A percentile compares a stretch with the other conserved stretches of the same genome.
Conservation (phyloP, 2,797 vertebrate species). For the Lithobates pipiens region DNA sequence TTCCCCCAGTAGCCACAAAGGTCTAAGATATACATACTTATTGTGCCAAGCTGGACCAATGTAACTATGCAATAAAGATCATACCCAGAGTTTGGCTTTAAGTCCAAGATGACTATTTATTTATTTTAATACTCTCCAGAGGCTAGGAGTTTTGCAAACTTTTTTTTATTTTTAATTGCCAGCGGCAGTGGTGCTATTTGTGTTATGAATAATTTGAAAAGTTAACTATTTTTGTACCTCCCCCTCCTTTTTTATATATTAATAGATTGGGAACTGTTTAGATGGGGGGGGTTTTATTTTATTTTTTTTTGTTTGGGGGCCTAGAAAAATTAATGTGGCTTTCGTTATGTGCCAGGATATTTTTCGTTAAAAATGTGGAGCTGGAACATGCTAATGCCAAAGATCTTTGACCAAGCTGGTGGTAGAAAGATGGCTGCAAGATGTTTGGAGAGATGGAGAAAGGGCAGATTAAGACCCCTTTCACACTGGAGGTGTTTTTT, state of each 20-base stretch:
- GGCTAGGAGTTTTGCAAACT: background rate
- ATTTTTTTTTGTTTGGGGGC: background rate
- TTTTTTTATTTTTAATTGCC: background rate
- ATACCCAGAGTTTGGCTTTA: too few species aligned
- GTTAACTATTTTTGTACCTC: constrained; percentile 53
- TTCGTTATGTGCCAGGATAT: background rate
- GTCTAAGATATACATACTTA: too few species aligned
- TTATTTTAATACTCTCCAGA: constrained; percentile 25
- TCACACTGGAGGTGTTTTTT: too few species aligned
- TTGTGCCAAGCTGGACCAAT: too few species aligned
- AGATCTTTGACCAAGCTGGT: constrained; percentile 2
- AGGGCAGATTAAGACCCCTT: too few species aligned
- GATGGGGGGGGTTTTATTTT: background rate
- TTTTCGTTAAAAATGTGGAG: background rate
- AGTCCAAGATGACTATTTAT: background rate
- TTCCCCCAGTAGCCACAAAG: too few species aligned
- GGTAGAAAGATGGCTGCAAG: background rate
- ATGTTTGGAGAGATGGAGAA: background rate
- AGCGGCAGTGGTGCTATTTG: constrained; percentile 23
- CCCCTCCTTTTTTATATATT: background rate
- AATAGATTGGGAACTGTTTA: background rate
- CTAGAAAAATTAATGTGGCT: too few species aligned
- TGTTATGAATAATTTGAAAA: constrained; percentile 36
- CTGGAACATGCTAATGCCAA: background rate
- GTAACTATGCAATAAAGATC: too few species aligned